Conservation (phyloP, 2,113 vertebrate species). For the Bungarus multicinctus region DNA sequence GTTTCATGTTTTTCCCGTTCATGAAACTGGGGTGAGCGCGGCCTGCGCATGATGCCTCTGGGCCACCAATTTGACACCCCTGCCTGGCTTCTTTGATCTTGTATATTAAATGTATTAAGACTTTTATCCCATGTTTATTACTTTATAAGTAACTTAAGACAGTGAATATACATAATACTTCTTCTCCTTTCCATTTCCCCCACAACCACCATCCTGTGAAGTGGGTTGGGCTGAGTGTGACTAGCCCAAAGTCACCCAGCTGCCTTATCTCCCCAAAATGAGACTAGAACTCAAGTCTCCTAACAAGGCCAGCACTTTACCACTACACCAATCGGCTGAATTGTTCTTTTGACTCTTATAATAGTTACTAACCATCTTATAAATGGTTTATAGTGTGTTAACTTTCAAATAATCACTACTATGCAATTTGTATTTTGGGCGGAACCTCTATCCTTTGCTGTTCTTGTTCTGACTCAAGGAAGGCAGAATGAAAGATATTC, state of each 20-base stretch:
- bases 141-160: background rate
- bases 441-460: background rate
- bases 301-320: background rate
- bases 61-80: too few species aligned
- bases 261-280: background rate
- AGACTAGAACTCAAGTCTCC: background rate
- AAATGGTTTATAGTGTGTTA: background rate
- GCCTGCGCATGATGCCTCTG: too few species aligned
- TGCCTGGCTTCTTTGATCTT: constrained; percentile 35
- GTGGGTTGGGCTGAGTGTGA: background rate
- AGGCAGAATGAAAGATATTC: background rate
- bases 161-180: background rate
- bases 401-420: background rate
- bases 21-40: too few species aligned
- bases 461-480: background rate
- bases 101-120: background rate
- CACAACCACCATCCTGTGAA: background rate
- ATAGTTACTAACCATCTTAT: too few species aligned
- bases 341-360: background rate
- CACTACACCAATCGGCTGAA: background rate
- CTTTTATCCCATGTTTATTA: background rate
- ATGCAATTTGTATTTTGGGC: background rate
- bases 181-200: background rate
- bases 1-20: too few species aligned
- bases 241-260: background rate